Conservation (phyloP, 2,888 invertebrate species). For the Mamestra brassicae region DNA sequence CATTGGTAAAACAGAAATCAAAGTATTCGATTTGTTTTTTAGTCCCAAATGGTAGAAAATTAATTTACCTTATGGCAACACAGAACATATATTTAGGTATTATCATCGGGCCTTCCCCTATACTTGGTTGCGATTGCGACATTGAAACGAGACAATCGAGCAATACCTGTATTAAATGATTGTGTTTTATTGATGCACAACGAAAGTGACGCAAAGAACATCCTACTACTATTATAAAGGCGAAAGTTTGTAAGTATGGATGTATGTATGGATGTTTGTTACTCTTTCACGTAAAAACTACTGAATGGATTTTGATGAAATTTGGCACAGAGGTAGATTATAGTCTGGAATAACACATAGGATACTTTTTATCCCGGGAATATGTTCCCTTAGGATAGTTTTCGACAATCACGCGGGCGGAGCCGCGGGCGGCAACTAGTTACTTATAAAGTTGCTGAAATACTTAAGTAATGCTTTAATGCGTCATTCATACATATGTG, state of each 20-base stretch:
- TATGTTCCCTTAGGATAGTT: too few species aligned
- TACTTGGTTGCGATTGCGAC: slow-evolving; percentile 7
- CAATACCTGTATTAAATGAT: background rate
- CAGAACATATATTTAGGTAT: background rate
- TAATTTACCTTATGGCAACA: slow-evolving; percentile 9
- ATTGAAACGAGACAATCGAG: slow-evolving; percentile 3
- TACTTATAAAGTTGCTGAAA: background rate
- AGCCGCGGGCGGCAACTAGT: too few species aligned
- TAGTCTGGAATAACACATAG: too few species aligned
- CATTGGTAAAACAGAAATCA: background rate
- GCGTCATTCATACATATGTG: background rate
- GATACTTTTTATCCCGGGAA: too few species aligned
- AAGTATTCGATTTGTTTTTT: background rate
- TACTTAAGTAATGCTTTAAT: background rate
- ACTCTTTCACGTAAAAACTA: too few species aligned
- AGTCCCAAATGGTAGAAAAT: slow-evolving; percentile 25
- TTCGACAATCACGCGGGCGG: too few species aligned
- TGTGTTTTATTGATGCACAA: slow-evolving; percentile 5
- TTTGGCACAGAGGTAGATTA: too few species aligned
- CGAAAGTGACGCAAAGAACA: background rate
- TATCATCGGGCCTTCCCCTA: slow-evolving; percentile 34
- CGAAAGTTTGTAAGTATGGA: too few species aligned
- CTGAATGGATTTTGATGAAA: too few species aligned
- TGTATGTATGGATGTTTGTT: too few species aligned
- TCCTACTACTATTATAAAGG: too few species aligned